Base-by-base conservation (phyloP, 2,888 invertebrate species). In the Lacanobia wlatinum region DNA sequence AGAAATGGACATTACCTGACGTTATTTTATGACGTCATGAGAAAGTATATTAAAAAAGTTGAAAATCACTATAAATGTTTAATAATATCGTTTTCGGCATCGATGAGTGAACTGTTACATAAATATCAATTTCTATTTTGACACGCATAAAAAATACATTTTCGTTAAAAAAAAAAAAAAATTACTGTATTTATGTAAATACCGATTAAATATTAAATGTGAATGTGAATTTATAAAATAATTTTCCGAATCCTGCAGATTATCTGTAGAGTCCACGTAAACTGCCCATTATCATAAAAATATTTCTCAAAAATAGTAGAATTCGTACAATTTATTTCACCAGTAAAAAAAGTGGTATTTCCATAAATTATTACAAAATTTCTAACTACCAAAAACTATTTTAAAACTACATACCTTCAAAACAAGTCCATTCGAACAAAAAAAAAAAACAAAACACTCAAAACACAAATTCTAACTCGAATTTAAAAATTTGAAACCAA, bases 331-430 rank as follows among this genome's bases (percentile, higher is more conserved):
- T 1, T 34, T 34, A 10, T 38, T 3, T 56, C 34, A 9, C 23
- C 0, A 63, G 4, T 50, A 40, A 23, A 21, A 34, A 3, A 23
- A 48, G 28, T 8, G 8, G 40, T 40, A 0, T 10, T 40, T 40
- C 3, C 12, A 28, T 21, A 1, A 55, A 58, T 23, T 65, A 48
- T 46, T 43, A 43, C 1, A 55, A 82, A 72, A 21, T 5, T 6
- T 34, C 2, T 16, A 52, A 65, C 8, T 58, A 43, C 3, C 12
- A 28, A 28, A 1, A 55, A 58, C 21, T 70, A 53, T 46, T 48
- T 53, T 1, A 55, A 82, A 72, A 21, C 23, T 38, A 78, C 86
- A n/a, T 85, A 86, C 85, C 85, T 74, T 65, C 60, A 53, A 55
- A 43, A 69, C 23, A 65, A 85, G 75, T 84, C 80, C 84, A 84